Conservation (phyloP, 2,888 invertebrate genomes). For the Amphipoea oculea region DNA sequence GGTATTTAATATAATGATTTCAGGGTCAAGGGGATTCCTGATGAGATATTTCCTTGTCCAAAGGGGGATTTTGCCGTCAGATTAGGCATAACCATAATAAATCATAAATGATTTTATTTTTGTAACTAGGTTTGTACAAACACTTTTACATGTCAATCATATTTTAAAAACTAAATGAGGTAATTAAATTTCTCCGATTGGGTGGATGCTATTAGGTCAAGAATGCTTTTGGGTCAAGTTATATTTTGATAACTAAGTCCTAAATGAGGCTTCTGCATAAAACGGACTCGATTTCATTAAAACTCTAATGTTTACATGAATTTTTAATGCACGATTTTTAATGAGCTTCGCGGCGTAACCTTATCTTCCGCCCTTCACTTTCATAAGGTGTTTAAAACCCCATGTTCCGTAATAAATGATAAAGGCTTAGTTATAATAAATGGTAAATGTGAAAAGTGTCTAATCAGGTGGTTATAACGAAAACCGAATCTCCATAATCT, state of each 20-base stretch:
- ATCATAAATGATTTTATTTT: no score
- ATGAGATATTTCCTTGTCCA: neutral
- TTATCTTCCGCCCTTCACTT: neutral
- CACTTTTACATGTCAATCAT: no score
- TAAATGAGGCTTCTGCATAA: neutral
- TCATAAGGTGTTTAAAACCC: neutral
- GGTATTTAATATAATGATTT: neutral
- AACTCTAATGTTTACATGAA: neutral
- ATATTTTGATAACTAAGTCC: neutral
- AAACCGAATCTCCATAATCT: neutral
- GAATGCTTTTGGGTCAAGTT: neutral
- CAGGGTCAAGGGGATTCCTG: constrained; percentile 19
- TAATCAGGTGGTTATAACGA: neutral
- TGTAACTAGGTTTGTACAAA: no score
- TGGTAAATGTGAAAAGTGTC: neutral
- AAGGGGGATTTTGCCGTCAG: neutral
- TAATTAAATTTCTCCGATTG: no score
- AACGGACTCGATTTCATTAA: no score
- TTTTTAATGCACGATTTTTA: no score
- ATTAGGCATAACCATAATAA: no score
- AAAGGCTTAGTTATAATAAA: neutral
- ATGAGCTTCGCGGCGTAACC: neutral
- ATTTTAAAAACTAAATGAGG: no score
- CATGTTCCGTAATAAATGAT: neutral
- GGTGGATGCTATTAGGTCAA: no score